Base-by-base conservation (phyloP, 2,113 vertebrate species). In the Phodopus roborovskii region DNA sequence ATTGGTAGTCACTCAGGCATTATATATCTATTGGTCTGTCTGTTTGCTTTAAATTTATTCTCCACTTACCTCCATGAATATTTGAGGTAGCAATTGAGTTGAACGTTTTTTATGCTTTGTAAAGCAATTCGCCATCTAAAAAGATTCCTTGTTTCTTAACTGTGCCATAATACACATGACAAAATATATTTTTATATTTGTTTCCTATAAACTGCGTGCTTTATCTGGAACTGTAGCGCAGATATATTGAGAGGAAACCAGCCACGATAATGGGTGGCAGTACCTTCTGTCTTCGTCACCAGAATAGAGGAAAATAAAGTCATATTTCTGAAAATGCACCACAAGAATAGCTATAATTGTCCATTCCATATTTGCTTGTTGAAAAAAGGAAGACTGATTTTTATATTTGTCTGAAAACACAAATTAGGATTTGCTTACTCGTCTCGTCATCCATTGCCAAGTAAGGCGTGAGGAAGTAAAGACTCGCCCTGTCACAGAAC, bases 181-280 rank as follows among this genome's bases (percentile, higher is more conserved):
- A 92, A 89, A 95, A 95, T 98, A 95, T 89, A 97, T 96, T 97
- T 95, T 92, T 97, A 64, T 97, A 97, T 97, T 96, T 97, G 95
- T 96, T 97, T 97, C 89, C 96, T 96, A 79, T 97, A 97, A 97
- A 97, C 62, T 39, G 73, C 62, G 19, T 7, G 28, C 88, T 96
- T 95, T 97, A 97, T 94, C 92, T 96, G 78, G 91, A 96, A 95
- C 90, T 87, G 95, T 78, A 88, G 88, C 82, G n/a, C 64, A 89
- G 95, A 97, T 97, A 94, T 74, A 95, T 86, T 93, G 97, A 97
- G 96, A 92, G 74, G 82, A 92, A 93, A 92, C 85, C 91, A 91
- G 88, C 91, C 50, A 92, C 10, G 56, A 90, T 97, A 90, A 94
- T 96, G 94, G 93, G 93, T 82, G 74, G 60, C 84, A 90, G 96